Evolutionary conservation across 2,888 invertebrate species (phyloP).

Genomic region (Celastrina argiolus): DNA sequence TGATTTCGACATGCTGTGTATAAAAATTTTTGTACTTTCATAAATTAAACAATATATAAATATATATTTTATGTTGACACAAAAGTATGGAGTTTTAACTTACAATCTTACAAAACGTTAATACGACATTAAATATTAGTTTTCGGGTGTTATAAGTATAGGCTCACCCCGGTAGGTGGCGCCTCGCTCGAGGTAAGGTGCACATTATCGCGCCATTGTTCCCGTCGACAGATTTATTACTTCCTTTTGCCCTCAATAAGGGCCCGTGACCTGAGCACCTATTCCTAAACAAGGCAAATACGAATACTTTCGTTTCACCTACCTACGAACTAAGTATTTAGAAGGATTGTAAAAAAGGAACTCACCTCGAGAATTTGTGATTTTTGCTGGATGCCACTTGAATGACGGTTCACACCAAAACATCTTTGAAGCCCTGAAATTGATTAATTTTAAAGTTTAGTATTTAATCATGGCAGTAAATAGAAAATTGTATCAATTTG

Average conservation of each 20-base stretch:
- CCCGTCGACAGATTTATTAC: slow-evolving; percentile 76
- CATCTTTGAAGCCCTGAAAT: slow-evolving; percentile 5
- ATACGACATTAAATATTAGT: background rate
- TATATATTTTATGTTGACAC: background rate
- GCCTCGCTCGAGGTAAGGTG: slow-evolving; percentile 61
- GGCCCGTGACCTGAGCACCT: slow-evolving; percentile 67
- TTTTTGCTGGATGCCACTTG: background rate
- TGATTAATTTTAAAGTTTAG: background rate
- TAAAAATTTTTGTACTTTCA: no score
- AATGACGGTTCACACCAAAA: background rate
- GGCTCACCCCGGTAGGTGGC: slow-evolving; percentile 22
- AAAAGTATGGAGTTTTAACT: background rate
- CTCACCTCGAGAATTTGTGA: slow-evolving; percentile 1
- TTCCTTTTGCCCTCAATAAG: slow-evolving; percentile 78
- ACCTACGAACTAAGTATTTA: background rate
- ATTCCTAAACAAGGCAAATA: slow-evolving; percentile 48
- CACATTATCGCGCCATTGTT: slow-evolving; percentile 75
- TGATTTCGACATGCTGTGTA: no score
- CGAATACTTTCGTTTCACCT: slow-evolving; percentile 25
- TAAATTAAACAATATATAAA: background rate
- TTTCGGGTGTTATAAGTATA: background rate
- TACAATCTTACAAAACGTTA: background rate
- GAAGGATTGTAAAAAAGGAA: background rate
- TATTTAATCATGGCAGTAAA: background rate
- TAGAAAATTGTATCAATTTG: no score